phyloP scores from a whole-genome alignment of 1,140 invertebrate genomes.

The Pentalonia nigronervosa region DNA sequence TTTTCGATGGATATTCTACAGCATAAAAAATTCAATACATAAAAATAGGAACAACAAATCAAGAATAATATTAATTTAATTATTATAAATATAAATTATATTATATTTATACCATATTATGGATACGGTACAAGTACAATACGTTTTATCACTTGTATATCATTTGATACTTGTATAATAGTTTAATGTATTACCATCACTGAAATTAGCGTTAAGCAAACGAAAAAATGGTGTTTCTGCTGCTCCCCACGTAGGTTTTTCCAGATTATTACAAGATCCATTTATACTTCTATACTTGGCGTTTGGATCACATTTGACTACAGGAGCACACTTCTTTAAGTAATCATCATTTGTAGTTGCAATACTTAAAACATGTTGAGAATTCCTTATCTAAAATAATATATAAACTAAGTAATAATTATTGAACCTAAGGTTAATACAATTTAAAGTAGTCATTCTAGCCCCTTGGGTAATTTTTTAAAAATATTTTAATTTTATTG shows the following conservation, averaged over 20 bases:
- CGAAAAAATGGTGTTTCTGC: slow-evolving; percentile 74
- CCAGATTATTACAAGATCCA: slow-evolving; percentile 85
- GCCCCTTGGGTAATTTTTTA: no score
- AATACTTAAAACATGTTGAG: background rate
- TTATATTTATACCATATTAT: background rate
- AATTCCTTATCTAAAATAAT: background rate
- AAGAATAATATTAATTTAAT: background rate
- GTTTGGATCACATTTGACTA: slow-evolving; percentile 22
- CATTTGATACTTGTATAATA: background rate
- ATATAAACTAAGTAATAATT: background rate
- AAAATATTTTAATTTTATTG: no score
- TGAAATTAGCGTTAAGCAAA: slow-evolving; percentile 22
- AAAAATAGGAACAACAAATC: no score
- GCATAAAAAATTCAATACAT: no score
- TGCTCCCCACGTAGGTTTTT: slow-evolving; percentile 75
- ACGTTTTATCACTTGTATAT: background rate
- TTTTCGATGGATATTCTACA: no score
- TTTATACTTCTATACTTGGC: slow-evolving; percentile 75
- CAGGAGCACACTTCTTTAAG: background rate
- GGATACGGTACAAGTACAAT: background rate
- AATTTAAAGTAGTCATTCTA: background rate
- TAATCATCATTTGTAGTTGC: background rate
- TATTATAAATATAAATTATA: background rate
- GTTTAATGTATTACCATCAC: slow-evolving; percentile 37
- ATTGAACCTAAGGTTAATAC: background rate